phyloP scores from a whole-genome alignment of 2,113 vertebrate species.

The Gobio gobio region DNA sequence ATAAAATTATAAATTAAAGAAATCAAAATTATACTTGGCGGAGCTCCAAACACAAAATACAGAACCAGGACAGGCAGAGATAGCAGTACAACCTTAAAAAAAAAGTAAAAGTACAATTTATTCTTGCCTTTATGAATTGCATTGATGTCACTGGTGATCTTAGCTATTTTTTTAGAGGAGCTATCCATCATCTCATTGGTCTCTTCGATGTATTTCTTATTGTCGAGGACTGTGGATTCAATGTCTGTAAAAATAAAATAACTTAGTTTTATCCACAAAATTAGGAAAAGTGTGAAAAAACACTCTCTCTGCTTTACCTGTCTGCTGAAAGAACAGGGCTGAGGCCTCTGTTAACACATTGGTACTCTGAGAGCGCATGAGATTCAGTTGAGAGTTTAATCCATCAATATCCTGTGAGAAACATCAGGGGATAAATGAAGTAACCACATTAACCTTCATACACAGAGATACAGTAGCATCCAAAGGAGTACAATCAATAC shows the following conservation, averaged over 20 bases:
- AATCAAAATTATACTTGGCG: too few species aligned
- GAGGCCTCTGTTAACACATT: constrained; percentile 80
- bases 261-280: neutral
- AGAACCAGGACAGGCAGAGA: neutral
- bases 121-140: constrained; percentile 81
- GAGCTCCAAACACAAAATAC: neutral
- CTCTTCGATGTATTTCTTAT: constrained; percentile 78
- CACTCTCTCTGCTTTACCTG: constrained; percentile 57
- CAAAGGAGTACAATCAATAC: neutral
- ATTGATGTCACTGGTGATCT: constrained; percentile 73
- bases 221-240: constrained; percentile 72
- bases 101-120: neutral
- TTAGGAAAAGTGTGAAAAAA: neutral
- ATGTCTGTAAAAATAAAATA: constrained; percentile 69
- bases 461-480: neutral
- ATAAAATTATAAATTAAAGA: too few species aligned
- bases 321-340: constrained; percentile 76
- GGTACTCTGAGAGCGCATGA: constrained; percentile 81
- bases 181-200: constrained; percentile 77
- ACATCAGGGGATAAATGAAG: constrained; percentile 10
- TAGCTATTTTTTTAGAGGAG: constrained; percentile 74
- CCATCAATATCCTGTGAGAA: constrained; percentile 79
- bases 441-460: neutral
- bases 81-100: neutral
- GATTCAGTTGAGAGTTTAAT: constrained; percentile 82